Percentiles rank a stretch among this genome's conserved stretches.
These are phyloP conservation scores for Prionailurus bengalensis DNA, from an alignment of 2,113 vertebrate species.

Conservation along the genomic window DNA sequence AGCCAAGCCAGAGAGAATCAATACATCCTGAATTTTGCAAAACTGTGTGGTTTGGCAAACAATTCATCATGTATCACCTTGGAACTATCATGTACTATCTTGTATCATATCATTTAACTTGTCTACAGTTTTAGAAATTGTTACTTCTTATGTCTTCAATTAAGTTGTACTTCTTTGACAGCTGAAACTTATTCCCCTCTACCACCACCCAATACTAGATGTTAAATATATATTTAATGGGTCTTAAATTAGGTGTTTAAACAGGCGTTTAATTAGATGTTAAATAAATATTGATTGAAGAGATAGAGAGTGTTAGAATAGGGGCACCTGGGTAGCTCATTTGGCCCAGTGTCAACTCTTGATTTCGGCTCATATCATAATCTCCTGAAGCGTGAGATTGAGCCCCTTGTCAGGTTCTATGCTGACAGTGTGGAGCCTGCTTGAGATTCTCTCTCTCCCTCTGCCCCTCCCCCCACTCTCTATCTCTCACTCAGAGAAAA, in stretches of 20 bases:
- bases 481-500: too few relatives aligned
- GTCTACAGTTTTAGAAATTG: background rate
- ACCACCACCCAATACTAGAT: background rate
- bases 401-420: too few relatives aligned
- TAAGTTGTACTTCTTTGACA: conserved; percentile 6
- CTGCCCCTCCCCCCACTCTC: too few relatives aligned
- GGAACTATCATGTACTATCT: background rate
- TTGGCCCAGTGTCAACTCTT: too few relatives aligned
- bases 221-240: background rate
- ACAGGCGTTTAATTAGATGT: background rate
- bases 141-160: conserved; percentile 12
- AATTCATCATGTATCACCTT: too few relatives aligned
- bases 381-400: too few relatives aligned
- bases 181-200: background rate
- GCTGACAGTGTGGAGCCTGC: too few relatives aligned
- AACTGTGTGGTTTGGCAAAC: background rate
- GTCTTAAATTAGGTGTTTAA: background rate
- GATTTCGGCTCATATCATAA: too few relatives aligned
- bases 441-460: too few relatives aligned
- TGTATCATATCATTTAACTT: background rate
- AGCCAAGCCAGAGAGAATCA: background rate
- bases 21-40: background rate
- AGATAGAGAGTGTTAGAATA: background rate
- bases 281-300: background rate
- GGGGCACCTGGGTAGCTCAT: too few relatives aligned